A percentile compares a stretch with the other conserved stretches of the same genome.
Conservation (phyloP, 2,113 vertebrate species). For the Speoplatyrhinus poulsoni region DNA sequence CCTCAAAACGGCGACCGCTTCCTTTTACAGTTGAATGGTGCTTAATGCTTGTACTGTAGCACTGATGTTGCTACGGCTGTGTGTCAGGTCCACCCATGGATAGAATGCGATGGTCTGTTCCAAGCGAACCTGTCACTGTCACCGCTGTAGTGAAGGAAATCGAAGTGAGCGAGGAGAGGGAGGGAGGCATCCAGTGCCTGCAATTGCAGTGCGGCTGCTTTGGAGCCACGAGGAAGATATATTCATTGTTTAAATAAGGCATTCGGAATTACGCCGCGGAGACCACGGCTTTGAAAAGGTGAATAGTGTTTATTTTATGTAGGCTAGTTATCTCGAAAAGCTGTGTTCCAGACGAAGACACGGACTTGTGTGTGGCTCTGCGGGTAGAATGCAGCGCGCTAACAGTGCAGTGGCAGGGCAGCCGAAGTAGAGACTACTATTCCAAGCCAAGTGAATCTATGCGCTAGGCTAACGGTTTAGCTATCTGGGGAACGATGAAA, state of each 20-base stretch:
- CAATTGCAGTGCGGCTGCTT: constrained; percentile 76
- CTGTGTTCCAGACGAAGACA: constrained; percentile 33
- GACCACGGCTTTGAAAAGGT: constrained; percentile 61
- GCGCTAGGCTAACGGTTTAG: constrained; percentile 52
- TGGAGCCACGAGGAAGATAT: constrained; percentile 59
- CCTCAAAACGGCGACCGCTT: constrained; percentile 3
- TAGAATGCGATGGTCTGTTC: constrained; percentile 74
- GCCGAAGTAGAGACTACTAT: constrained; percentile 49
- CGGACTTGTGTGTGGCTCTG: constrained; percentile 42
- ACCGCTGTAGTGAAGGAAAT: constrained; percentile 66
- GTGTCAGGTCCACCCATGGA: constrained; percentile 50
- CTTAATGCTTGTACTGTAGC: constrained; percentile 38
- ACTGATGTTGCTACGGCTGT: constrained; percentile 42
- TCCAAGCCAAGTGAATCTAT: constrained; percentile 48
- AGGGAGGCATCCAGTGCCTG: constrained; percentile 71
- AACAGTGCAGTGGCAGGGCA: constrained; percentile 42
- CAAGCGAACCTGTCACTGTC: constrained; percentile 78
- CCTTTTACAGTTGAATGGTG: constrained; percentile 50
- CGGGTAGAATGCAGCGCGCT: constrained; percentile 49
- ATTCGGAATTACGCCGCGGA: constrained; percentile 48
- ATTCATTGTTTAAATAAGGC: constrained; percentile 33
- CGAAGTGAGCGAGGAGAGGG: constrained; percentile 61
- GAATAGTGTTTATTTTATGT: constrained; percentile 55
- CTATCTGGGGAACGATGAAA: constrained; percentile 14
- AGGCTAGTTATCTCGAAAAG: constrained; percentile 21